Evolutionary conservation across 2,113 vertebrate genomes (phyloP), one percentile per base, ranked within the genome.

Genomic region (Xyrauchen texanus): DNA sequence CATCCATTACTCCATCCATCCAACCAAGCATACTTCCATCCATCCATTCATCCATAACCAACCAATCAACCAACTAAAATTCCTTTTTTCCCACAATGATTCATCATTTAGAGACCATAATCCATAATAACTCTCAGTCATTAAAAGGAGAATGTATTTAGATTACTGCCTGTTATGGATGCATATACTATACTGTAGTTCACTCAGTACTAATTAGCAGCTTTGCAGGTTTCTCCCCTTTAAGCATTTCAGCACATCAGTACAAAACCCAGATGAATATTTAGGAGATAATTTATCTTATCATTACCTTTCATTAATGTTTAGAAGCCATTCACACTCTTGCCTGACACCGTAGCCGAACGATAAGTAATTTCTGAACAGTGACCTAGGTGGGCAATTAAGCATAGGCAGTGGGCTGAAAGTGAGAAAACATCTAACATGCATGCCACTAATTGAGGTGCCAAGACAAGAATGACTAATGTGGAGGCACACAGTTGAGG

Each of bases 281-380:
- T 79, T 82, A 80, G 34, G 61, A 10, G 57, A 55, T 55, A 44
- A 75, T 81, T 81, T 81, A 72, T 69, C 64, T 70, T 74, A 78
- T 80, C 63, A 77, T 85, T 66, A 72, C 69, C 79, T 85, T 80
- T 80, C 58, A 82, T 79, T 82, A 82, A 85, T 72, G 67, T 63
- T 78, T 66, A 65, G 67, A 76, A 83, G 58, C 70, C 68, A 71
- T 85, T 76, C 64, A 78, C 58, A 76, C 81, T 62, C 60, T 7
- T 44, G 53, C 51, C 49, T 68, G 63, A 67, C 64, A 34, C 58
- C 16, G 8, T 71, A 64, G 55, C 57, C 12, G 68, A 69, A 68
- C 42, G 68, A 58, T 82, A 85, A 83, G 63, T 68, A 58, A 81
- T 81, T 62, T 77, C 65, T 66, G 60, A 51, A 61, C 12, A 62